These are phyloP conservation scores for Adelosebastes latens DNA, from an alignment of 2,797 vertebrate species.

Conservation along the genomic window DNA sequence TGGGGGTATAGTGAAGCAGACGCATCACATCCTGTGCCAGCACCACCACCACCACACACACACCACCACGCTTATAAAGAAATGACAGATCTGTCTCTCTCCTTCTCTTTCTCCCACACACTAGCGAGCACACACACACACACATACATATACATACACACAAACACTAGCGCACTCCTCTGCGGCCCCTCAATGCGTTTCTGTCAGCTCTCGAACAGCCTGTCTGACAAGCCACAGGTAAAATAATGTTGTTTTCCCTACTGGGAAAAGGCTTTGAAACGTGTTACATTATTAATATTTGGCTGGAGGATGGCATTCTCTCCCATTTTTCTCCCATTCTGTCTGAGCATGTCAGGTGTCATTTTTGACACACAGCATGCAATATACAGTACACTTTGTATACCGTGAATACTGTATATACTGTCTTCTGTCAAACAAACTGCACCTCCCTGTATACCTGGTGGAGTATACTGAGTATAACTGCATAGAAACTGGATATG, in stretches of 20 bases:
- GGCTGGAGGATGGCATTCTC: constrained; percentile 61
- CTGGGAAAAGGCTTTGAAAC: constrained; percentile 72
- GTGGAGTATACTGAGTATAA: background rate
- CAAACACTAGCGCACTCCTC: constrained; percentile 38
- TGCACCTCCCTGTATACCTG: background rate
- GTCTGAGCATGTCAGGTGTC: constrained; percentile 17
- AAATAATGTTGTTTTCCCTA: constrained; percentile 70
- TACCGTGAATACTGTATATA: constrained; percentile 6
- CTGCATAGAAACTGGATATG: background rate
- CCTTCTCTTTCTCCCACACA: constrained; percentile 39
- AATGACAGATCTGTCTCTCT: constrained; percentile 66
- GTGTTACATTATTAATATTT: constrained; percentile 76
- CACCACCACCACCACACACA: constrained; percentile 29
- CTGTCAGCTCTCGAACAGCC: constrained; percentile 69
- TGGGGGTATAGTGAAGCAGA: constrained; percentile 44
- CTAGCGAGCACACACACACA: constrained; percentile 19
- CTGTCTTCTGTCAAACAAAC: background rate
- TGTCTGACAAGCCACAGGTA: constrained; percentile 78
- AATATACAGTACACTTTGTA: background rate
- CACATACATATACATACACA: constrained; percentile 16
- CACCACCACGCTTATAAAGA: constrained; percentile 44
- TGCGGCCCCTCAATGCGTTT: constrained; percentile 57
- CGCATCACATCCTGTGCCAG: constrained; percentile 59
- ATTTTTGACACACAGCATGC: constrained; percentile 22
- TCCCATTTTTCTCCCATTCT: constrained; percentile 11